Evolutionary conservation across 2,888 invertebrate genomes (phyloP).

Genomic region (Linnaemya vulpina): DNA sequence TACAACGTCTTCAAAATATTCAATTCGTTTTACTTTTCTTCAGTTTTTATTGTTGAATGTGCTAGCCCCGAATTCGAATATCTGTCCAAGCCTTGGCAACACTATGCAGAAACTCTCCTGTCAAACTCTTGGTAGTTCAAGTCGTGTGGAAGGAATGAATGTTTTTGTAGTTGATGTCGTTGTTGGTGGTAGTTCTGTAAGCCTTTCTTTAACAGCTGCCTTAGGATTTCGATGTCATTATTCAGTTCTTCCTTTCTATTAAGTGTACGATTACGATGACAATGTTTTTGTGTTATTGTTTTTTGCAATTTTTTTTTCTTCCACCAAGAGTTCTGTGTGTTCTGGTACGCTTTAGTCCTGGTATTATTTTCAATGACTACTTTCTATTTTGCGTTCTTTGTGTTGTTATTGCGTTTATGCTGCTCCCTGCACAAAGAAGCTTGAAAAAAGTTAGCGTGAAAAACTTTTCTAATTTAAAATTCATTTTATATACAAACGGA

Average conservation of each 20-base stretch:
- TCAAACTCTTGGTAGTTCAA: no score
- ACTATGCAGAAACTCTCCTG: no score
- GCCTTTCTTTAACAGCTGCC: slow-evolving; percentile 65
- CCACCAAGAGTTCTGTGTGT: slow-evolving; percentile 1
- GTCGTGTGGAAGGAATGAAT: neutral
- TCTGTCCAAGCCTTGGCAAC: no score
- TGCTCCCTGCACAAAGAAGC: slow-evolving; percentile 38
- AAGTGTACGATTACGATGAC: slow-evolving; percentile 46
- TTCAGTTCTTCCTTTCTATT: slow-evolving; percentile 51
- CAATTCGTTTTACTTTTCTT: no score
- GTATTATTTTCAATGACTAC: slow-evolving; percentile 54
- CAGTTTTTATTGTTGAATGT: no score
- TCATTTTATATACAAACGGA: slow-evolving; percentile 60
- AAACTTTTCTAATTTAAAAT: slow-evolving; percentile 70
- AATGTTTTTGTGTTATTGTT: slow-evolving; percentile 20
- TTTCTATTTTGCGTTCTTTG: slow-evolving; percentile 63
- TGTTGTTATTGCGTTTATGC: slow-evolving; percentile 52
- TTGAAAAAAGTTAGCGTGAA: slow-evolving; percentile 61
- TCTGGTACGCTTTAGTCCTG: slow-evolving; percentile 16
- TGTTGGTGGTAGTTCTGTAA: slow-evolving; percentile 31
- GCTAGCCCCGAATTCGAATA: no score
- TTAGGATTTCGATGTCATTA: slow-evolving; percentile 58
- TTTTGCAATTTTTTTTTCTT: neutral
- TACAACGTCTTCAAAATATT: no score
- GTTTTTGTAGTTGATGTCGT: neutral